Percentiles rank a stretch among this genome's conserved stretches.
These are phyloP conservation scores for Ophion slaviceki DNA, from an alignment of 2,888 invertebrate genomes.

Conservation along the genomic window DNA sequence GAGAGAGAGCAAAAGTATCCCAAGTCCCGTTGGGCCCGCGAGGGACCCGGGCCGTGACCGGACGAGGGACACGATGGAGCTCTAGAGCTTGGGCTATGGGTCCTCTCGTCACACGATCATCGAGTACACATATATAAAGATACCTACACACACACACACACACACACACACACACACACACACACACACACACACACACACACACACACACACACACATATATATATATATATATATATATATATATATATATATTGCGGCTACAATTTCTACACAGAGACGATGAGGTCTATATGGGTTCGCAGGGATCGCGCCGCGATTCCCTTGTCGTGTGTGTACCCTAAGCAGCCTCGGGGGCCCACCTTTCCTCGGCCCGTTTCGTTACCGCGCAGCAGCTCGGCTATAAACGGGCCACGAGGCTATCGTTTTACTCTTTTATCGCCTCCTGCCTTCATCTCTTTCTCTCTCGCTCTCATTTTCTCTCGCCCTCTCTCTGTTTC, in stretches of 20 bases:
- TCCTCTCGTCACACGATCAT: constrained; percentile 65
- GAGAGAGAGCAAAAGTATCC: constrained; percentile 25
- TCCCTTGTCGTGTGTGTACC: constrained; percentile 43
- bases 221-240: neutral
- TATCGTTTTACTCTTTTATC: constrained; percentile 35
- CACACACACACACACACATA: no score
- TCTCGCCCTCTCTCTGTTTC: constrained; percentile 3
- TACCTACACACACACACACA: no score
- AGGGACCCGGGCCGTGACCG: constrained; percentile 65
- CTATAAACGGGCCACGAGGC: constrained; percentile 57
- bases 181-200: no score
- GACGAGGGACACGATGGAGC: constrained; percentile 58
- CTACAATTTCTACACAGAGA: constrained; percentile 16
- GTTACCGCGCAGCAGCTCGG: constrained; percentile 28
- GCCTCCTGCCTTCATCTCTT: neutral
- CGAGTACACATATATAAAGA: neutral
- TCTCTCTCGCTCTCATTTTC: neutral
- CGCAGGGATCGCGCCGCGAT: constrained; percentile 48
- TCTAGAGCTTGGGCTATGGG: constrained; percentile 48
- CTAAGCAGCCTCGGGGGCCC: constrained; percentile 56
- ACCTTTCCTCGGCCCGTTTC: constrained; percentile 64
- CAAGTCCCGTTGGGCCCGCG: constrained; percentile 65
- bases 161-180: no score
- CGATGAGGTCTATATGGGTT: constrained; percentile 24
- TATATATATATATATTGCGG: constrained; percentile 21